phyloP scores from a whole-genome alignment of 2,888 invertebrate genomes.

The Melinaea marsaeus region DNA sequence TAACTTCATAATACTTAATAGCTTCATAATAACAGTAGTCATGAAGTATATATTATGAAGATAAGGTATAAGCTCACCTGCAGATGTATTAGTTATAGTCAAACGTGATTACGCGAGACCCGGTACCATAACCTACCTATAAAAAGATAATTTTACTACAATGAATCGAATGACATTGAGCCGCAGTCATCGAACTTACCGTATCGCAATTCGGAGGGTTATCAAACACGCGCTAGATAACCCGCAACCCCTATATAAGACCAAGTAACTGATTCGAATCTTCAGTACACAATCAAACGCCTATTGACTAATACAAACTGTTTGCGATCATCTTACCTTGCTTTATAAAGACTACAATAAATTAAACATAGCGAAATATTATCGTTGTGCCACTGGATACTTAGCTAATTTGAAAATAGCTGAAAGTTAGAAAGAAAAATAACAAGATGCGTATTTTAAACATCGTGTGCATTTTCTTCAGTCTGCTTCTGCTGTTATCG shows the following conservation, averaged over 20 bases:
- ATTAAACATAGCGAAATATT: too few relatives aligned
- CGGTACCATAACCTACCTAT: constrained; percentile 37
- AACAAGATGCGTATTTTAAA: constrained; percentile 57
- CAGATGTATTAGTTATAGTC: too few relatives aligned
- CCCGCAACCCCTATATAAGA: constrained; percentile 58
- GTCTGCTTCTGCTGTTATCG: constrained; percentile 41
- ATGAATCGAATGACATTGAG: constrained; percentile 65
- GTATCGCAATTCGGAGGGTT: constrained; percentile 61
- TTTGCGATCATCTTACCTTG: constrained; percentile 21
- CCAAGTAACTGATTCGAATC: constrained; percentile 43
- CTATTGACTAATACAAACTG: constrained; percentile 45
- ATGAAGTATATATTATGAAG: too few relatives aligned
- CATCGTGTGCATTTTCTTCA: constrained; percentile 43
- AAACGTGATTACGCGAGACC: not conserved
- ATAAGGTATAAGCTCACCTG: too few relatives aligned
- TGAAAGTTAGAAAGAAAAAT: constrained; percentile 17
- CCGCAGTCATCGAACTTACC: constrained; percentile 68
- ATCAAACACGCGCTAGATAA: constrained; percentile 73
- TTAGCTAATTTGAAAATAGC: constrained; percentile 25
- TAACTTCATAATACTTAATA: too few relatives aligned
- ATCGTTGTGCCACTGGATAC: too few relatives aligned
- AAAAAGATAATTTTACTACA: constrained; percentile 69
- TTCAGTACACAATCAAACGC: constrained; percentile 56
- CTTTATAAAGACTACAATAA: constrained; percentile 11
- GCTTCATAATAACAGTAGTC: too few relatives aligned